Evolutionary conservation across 1,140 invertebrate genomes (phyloP), one percentile per base, ranked within the genome.

Genomic region (Amphibalanus amphitrite): DNA sequence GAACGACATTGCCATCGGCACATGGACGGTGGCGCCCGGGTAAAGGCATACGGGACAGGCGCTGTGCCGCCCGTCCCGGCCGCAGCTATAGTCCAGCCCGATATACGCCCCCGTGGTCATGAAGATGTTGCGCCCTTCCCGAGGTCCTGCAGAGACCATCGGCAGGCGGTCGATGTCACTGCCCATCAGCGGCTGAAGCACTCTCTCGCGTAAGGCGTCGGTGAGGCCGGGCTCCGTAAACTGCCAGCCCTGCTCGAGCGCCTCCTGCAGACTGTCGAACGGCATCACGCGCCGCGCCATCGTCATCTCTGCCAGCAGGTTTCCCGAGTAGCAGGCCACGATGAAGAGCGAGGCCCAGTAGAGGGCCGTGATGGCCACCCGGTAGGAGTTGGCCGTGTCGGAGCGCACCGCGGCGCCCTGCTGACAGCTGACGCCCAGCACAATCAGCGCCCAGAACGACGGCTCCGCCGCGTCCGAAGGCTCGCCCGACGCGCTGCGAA

Each of bases 191-290:
- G 47, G 47, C 47, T 59, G 47, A 1, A 59, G 1, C 6, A 59
- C 17, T 20, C 1, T 23, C 47, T 59, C 47, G 10, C 47, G 47
- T 20, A 59, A 1, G 13, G 47, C 47, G 10, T 17, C 10, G 17
- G 10, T 59, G 20, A 20, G 1, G 17, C 20, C 20, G 10, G 47
- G 1, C 10, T 59, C 47, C 1, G 10, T 59, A 20, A 59, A 3
- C 10, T 23, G 47, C 47, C 47, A 59, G 47, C 47, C 47, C 47
- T 59, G 47, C 90, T 76, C 47, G 13, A 59, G 47, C 47, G 47
- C 47, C 47, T 59, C 1, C 10, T 59, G 13, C 20, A 59, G 47
- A 23, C 1, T 59, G 47, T 13, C 47, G 47, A 59, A 59, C 47
- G 47, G 47, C 47, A 59, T 59, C 47, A 20, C 47, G 17, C 20